A percentile compares a stretch with the other conserved stretches of the same genome.
Conservation (phyloP, 1,140 invertebrate genomes). For the Drosophila sechellia region DNA sequence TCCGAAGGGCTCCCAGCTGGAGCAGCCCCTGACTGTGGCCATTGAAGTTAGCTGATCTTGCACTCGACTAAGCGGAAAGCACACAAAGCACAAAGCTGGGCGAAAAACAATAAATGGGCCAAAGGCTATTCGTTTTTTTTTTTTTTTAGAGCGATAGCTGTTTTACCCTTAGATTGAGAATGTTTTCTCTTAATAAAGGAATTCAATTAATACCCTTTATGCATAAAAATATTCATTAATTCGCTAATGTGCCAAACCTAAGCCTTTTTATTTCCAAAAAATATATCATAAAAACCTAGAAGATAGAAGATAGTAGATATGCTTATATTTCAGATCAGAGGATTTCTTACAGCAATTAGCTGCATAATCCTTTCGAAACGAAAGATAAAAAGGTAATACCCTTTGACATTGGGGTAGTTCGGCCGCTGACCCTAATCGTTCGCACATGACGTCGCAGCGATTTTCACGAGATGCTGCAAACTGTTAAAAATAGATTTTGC, state of each 20-base stretch:
- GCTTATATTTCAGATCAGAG: no score
- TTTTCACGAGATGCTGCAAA: slow-evolving; percentile 51
- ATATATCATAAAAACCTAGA: background rate
- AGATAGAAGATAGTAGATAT: no score
- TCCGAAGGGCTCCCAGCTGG: slow-evolving; percentile 19
- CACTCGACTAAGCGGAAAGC: slow-evolving; percentile 73
- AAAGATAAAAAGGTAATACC: slow-evolving; percentile 7
- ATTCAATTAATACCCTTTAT: no score
- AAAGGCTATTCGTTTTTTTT: slow-evolving; percentile 1
- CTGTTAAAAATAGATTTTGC: slow-evolving; percentile 74
- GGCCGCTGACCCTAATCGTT: slow-evolving; percentile 53
- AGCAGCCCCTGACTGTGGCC: slow-evolving; percentile 24
- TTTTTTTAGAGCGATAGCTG: slow-evolving; percentile 9
- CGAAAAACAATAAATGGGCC: slow-evolving; percentile 16
- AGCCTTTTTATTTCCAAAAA: background rate
- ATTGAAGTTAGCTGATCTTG: slow-evolving; percentile 73
- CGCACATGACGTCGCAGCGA: slow-evolving; percentile 49
- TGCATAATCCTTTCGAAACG: slow-evolving; percentile 6
- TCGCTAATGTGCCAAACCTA: no score
- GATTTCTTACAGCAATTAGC: slow-evolving; percentile 4
- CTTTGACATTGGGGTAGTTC: slow-evolving; percentile 19
- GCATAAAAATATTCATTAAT: no score
- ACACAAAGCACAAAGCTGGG: slow-evolving; percentile 45
- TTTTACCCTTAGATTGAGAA: slow-evolving; percentile 14
- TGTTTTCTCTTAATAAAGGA: background rate